phyloP scores from a whole-genome alignment of 2,888 invertebrate species.

The Acleris cristana region DNA sequence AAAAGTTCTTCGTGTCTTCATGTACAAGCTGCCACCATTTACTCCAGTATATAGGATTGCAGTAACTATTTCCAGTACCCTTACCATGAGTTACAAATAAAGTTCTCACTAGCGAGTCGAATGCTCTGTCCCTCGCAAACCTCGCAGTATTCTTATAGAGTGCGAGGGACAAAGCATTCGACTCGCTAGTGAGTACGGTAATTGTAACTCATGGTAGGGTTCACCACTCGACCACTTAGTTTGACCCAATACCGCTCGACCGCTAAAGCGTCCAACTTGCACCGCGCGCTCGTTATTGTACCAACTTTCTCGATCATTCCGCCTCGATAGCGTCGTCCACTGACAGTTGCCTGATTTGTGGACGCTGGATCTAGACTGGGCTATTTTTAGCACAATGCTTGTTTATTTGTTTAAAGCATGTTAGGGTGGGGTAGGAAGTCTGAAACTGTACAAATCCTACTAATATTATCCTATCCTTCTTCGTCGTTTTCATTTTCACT shows the following conservation, averaged over 20 bases:
- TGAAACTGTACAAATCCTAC: background rate
- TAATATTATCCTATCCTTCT: too few relatives aligned
- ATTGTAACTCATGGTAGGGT: too few relatives aligned
- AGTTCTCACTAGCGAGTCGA: too few relatives aligned
- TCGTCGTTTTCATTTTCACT: too few relatives aligned
- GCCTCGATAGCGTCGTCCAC: slow-evolving; percentile 15
- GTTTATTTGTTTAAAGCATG: slow-evolving; percentile 2
- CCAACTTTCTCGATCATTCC: slow-evolving; percentile 30
- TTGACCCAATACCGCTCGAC: background rate
- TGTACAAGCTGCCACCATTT: too few relatives aligned
- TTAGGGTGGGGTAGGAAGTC: background rate
- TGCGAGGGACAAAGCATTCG: too few relatives aligned
- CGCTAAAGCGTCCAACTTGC: slow-evolving; percentile 2
- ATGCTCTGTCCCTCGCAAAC: too few relatives aligned
- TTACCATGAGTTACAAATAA: too few relatives aligned
- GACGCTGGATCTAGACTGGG: slow-evolving; percentile 27
- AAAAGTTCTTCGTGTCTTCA: too few relatives aligned
- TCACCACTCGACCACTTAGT: background rate
- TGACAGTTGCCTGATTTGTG: slow-evolving; percentile 31
- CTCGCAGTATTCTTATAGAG: too few relatives aligned
- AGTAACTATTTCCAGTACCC: background rate
- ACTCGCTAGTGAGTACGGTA: too few relatives aligned
- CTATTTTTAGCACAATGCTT: slow-evolving; percentile 26
- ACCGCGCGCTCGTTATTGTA: slow-evolving; percentile 13
- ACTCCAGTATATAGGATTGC: too few relatives aligned